phyloP scores from a whole-genome alignment of 2,797 vertebrate species.

The Pipistrellus kuhlii region DNA sequence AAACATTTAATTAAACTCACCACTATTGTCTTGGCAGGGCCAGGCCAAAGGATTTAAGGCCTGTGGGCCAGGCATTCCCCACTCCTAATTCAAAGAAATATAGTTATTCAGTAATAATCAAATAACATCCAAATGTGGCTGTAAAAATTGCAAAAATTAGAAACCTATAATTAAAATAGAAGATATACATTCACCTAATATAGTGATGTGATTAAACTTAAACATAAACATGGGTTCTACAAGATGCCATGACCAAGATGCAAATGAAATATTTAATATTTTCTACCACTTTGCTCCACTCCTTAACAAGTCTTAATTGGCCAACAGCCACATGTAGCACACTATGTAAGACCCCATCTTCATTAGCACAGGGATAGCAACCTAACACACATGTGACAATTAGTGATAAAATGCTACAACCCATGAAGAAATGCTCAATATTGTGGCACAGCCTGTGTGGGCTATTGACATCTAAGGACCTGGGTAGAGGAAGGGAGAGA shows the following conservation, averaged over 20 bases:
- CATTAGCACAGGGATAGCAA: accelerated
- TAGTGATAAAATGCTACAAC: accelerated
- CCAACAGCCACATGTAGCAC: accelerated
- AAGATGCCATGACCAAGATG: not conserved
- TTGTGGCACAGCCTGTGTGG: not conserved
- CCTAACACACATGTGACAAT: accelerated
- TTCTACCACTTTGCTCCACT: not conserved
- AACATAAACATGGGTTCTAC: not conserved
- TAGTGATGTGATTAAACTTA: not conserved
- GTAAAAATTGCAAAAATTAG: not conserved
- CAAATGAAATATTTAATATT: not conserved
- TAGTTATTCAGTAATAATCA: not conserved
- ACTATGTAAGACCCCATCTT: not conserved
- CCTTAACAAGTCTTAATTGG: not conserved
- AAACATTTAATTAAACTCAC: too few relatives aligned
- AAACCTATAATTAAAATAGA: not conserved
- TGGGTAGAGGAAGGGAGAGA: not conserved
- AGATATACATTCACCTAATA: not conserved
- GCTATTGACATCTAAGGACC: too few relatives aligned
- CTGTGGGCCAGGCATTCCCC: too few relatives aligned
- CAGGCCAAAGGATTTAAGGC: too few relatives aligned
- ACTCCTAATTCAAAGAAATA: not conserved
- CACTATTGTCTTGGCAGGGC: too few relatives aligned
- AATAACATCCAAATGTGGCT: not conserved
- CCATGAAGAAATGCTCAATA: accelerated